A percentile compares a stretch with the other conserved stretches of the same genome.
phyloP scores from a whole-genome alignment of 2,113 vertebrate species.

The Recurvirostra avosetta region DNA sequence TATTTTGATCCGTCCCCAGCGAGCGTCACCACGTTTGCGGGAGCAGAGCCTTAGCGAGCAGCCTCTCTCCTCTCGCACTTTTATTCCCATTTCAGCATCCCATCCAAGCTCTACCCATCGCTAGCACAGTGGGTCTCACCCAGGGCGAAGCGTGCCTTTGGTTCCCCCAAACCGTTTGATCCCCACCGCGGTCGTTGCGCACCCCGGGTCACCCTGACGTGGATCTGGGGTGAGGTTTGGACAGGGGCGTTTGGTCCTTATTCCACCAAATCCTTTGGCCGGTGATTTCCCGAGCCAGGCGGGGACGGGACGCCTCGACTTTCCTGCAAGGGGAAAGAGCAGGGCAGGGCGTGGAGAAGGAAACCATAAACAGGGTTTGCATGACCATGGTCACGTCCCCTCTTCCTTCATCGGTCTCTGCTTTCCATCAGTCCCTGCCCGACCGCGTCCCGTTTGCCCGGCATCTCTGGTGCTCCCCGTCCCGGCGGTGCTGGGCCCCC shows the following conservation, averaged over 20 bases:
- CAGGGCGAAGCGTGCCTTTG: not conserved
- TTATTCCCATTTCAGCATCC: rapidly evolving
- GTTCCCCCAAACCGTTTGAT: rapidly evolving
- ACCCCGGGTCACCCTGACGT: rapidly evolving
- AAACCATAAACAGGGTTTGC: not conserved
- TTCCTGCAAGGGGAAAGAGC: not conserved
- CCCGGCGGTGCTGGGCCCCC: not conserved
- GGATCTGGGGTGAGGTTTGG: not conserved
- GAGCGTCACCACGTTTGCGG: rapidly evolving
- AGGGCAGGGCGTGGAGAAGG: rapidly evolving
- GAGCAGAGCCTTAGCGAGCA: not conserved
- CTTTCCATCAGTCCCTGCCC: not conserved
- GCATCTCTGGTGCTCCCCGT: not conserved
- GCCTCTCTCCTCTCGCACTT: not conserved
- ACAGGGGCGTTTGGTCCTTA: rapidly evolving
- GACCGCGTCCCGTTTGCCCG: not conserved
- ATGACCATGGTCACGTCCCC: not conserved
- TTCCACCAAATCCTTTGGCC: not conserved
- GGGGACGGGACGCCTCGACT: rapidly evolving
- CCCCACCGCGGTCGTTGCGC: rapidly evolving
- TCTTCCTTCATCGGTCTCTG: not conserved
- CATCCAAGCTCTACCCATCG: rapidly evolving
- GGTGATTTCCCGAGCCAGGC: rapidly evolving
- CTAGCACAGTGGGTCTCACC: rapidly evolving
- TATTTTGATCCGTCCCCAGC: rapidly evolving